Base-by-base conservation (phyloP, 2,888 invertebrate species). In the Drosophila flavopinicola region DNA sequence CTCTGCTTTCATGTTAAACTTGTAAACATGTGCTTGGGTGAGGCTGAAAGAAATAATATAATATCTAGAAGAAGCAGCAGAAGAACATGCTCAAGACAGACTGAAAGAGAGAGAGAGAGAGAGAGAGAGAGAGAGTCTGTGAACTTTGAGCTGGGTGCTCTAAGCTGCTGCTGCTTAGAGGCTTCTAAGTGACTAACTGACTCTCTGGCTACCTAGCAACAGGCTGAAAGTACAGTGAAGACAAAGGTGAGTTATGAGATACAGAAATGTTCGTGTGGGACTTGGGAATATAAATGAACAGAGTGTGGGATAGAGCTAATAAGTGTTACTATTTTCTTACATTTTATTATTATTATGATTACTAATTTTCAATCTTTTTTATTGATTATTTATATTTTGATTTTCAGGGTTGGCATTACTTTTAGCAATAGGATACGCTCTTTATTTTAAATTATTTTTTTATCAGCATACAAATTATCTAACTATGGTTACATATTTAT, bases 1-100 rank as follows among this genome's bases (percentile, higher is more conserved):
- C 78, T 78, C 80, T 78, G 78, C 42, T 29, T 66, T 58, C 61
- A 44, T 60, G 39, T 82, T 52, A 59, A 64, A 78, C 65, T 59
- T 76, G 56, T 56, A 64, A 74, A 73, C 70, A 71, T 70, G 77
- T 67, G 73, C 65, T 52, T 54, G 53, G 60, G 63, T 33, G 56
- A 63, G 71, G 54, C 59, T 39, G 17, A 48, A 45, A 56, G 54
- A 49, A 45, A 32, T 23, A 15, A 27, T 27, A 27, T 9, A 59
- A 32, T 23, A 60, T 47, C 15, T 38, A 41, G 24, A 54, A 47
- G 37, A 6, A 45, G 24, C 7, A 23, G 9, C 10, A 15, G 44
- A 30, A 32, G 27, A 57, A 49, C 45, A 27, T 33, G 25, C 27
- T 7, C 23, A 0, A 35, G 20, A 20, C 2, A 20, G 20, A 20